These are phyloP conservation scores for Aurelia coerulea DNA, from an alignment of 30 jellyfish, hydroid and myxozoan species.

Conservation along the genomic window DNA sequence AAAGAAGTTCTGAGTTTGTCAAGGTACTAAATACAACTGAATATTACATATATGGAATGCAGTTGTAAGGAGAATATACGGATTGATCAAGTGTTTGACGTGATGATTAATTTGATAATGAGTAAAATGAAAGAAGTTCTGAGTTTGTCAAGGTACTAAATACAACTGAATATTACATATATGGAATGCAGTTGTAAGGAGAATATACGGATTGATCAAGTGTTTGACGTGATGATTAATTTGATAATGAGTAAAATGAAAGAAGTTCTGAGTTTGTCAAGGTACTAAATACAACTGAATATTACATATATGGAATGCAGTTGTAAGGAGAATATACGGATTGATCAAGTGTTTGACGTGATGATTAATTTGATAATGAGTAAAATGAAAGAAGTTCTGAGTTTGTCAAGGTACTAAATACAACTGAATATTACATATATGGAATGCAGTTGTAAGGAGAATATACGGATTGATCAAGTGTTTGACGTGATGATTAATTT, in stretches of 20 bases:
- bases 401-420: not conserved
- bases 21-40: constrained; percentile 12
- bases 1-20: constrained; percentile 10
- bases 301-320: constrained; percentile 60
- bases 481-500: constrained; percentile 47
- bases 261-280: constrained; percentile 4
- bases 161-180: constrained; percentile 31
- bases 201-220: constrained; percentile 26
- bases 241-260: constrained; percentile 39
- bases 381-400: constrained; percentile 44
- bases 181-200: constrained; percentile 64
- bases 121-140: constrained; percentile 40
- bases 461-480: constrained; percentile 20
- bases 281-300: constrained; percentile 16
- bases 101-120: constrained; percentile 31
- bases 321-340: constrained; percentile 33
- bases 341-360: constrained; percentile 36
- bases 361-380: constrained; percentile 30
- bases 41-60: constrained; percentile 50
- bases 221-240: constrained; percentile 42
- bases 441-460: constrained; percentile 61
- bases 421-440: constrained; percentile 37
- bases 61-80: constrained; percentile 43
- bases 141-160: not conserved
- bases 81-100: constrained; percentile 42